Evolutionary conservation across 2,888 invertebrate genomes (phyloP), one percentile per base, ranked within the genome.

Genomic region (Ophion obscuratus): DNA sequence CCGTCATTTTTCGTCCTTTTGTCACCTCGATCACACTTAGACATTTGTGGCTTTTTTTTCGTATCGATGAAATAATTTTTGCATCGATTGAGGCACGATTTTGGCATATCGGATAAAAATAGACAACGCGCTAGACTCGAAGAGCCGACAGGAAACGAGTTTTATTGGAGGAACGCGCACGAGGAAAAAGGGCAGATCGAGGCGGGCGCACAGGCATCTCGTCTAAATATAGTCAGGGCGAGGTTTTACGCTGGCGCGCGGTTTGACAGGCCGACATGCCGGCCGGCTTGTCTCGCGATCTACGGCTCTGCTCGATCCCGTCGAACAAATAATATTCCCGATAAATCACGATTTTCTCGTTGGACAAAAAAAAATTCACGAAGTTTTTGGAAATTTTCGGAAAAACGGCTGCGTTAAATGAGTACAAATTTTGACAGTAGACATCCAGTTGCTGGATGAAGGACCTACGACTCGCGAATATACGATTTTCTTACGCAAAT

Each of bases 221-320:
- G 53, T 67, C 87, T 88, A 88, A 88, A 87, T 88, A 88, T 88
- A 88, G 88, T 84, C 76, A 70, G 87, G 87, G 88, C 81, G 88
- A 81, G 88, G 88, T 86, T 83, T 86, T 40, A 40, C 68, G 76
- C 77, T 67, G 82, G 84, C 40, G 40, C 9, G 71, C 68, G 79
- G 83, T 85, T 88, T 88, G 88, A 88, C 88, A 88, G 85, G 87
- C 81, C 64, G 74, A 53, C 64, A 83, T 83, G 71, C 86, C 86
- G 87, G 87, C 84, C 83, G 85, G 85, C 85, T 10, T 78, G 64
- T 79, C 80, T 67, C 40, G 57, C 66, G 75, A 82, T 83, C 83
- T 53, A 4, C 53, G 11, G 17, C 53, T 53, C 53, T 53, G 14
- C 1, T 7, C 14, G 53, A 61, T 20, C 61, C 7, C 61, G 6